These are phyloP conservation scores for Aethina tumida DNA, from an alignment of 1,140 invertebrate genomes.

Conservation along the genomic window DNA sequence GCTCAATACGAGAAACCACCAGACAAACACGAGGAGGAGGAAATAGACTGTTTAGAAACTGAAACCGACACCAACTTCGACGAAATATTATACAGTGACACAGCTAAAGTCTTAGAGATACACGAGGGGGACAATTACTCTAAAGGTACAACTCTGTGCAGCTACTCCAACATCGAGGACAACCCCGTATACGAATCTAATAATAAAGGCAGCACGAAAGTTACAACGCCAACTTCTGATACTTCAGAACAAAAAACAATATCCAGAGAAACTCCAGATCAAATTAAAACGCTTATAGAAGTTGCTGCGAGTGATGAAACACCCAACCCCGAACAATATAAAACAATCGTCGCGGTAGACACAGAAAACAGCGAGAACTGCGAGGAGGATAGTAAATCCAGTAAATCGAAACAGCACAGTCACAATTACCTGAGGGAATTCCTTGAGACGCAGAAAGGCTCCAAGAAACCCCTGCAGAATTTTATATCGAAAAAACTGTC, in stretches of 20 bases:
- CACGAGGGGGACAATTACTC: too few relatives aligned
- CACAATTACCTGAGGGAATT: constrained; percentile 35
- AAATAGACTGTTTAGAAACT: constrained; percentile 21
- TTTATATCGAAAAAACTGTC: constrained; percentile 33
- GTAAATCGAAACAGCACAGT: constrained; percentile 30
- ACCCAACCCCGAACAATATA: constrained; percentile 22
- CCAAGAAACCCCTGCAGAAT: constrained; percentile 32
- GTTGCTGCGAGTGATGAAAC: constrained; percentile 12
- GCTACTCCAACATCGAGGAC: not conserved
- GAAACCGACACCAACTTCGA: constrained; percentile 30
- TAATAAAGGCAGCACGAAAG: not conserved
- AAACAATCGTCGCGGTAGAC: constrained; percentile 30
- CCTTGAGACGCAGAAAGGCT: constrained; percentile 32
- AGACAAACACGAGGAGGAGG: constrained; percentile 8
- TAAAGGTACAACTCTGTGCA: constrained; percentile 7
- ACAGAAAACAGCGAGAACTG: constrained; percentile 8
- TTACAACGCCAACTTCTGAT: too few relatives aligned
- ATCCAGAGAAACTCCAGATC: constrained; percentile 7
- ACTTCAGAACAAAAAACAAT: too few relatives aligned
- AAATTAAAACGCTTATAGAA: constrained; percentile 27
- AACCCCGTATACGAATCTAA: constrained; percentile 4
- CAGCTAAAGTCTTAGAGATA: constrained; percentile 13
- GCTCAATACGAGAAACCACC: constrained; percentile 4
- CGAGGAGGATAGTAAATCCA: constrained; percentile 15
- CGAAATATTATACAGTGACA: constrained; percentile 29